Percentiles rank a stretch among this genome's conserved stretches.
Evolutionary conservation across 2,888 invertebrate species (phyloP).

Genomic region (Cheilosia grossa): DNA sequence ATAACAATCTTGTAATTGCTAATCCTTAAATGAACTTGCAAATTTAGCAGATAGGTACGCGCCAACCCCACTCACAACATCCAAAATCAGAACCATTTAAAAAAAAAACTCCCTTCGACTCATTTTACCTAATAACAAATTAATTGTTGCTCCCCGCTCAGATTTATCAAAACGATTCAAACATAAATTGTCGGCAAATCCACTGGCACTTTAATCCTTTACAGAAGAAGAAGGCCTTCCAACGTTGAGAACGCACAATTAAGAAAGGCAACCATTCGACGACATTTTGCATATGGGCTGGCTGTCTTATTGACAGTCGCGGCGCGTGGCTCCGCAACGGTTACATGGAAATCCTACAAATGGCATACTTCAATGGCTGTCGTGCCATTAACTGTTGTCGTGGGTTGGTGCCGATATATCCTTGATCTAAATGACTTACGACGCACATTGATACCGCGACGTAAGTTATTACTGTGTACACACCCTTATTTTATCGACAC

Average conservation of each 20-base stretch:
- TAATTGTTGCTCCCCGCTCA: slow-evolving; percentile 37
- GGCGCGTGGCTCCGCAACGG: slow-evolving; percentile 7
- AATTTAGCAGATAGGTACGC: too few relatives aligned
- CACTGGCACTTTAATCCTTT: background rate
- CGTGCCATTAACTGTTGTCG: slow-evolving; percentile 21
- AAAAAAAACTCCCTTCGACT: too few relatives aligned
- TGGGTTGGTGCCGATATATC: slow-evolving; percentile 25
- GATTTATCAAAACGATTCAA: background rate
- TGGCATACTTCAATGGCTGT: slow-evolving; percentile 57
- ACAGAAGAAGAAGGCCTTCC: slow-evolving; percentile 35
- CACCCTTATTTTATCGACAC: slow-evolving; percentile 62
- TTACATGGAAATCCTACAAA: slow-evolving; percentile 28
- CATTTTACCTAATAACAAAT: slow-evolving; percentile 21
- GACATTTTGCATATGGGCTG: slow-evolving; percentile 46
- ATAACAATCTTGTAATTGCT: too few relatives aligned
- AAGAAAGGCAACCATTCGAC: slow-evolving; percentile 46
- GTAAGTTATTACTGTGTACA: slow-evolving; percentile 37
- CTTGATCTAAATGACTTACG: slow-evolving; percentile 29
- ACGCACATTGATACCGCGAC: slow-evolving; percentile 45
- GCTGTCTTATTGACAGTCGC: slow-evolving; percentile 8
- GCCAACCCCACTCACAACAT: too few relatives aligned
- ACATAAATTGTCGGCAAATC: slow-evolving; percentile 23
- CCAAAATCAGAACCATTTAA: too few relatives aligned
- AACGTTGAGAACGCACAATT: slow-evolving; percentile 35
- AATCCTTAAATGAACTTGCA: too few relatives aligned